phyloP scores from a whole-genome alignment of 2,888 invertebrate species.

The Molanna angustata region DNA sequence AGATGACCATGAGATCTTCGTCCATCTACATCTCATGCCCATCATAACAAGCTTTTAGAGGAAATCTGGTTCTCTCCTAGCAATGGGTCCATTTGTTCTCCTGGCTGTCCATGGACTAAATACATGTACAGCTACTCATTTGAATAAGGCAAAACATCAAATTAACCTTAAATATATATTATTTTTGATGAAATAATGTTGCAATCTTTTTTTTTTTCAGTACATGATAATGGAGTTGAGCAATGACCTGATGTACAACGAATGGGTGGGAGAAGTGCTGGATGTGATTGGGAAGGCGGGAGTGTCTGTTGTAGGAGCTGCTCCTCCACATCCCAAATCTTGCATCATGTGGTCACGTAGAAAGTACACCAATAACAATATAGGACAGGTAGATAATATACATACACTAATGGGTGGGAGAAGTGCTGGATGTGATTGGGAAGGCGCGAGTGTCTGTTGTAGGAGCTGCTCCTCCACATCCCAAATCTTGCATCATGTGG shows the following conservation, averaged over 20 bases:
- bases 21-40: too few relatives aligned
- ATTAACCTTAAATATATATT: too few relatives aligned
- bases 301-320: conserved; percentile 33
- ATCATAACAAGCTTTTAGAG: too few relatives aligned
- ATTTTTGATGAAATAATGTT: too few relatives aligned
- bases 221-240: conserved; percentile 47
- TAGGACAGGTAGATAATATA: conserved; percentile 37
- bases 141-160: too few relatives aligned
- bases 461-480: conserved; percentile 33
- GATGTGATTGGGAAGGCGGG: conserved; percentile 33
- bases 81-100: too few relatives aligned
- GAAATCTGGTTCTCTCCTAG: too few relatives aligned
- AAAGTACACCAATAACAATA: conserved; percentile 29
- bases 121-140: not conserved
- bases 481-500: conserved; percentile 41
- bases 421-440: not conserved
- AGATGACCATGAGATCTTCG: too few relatives aligned
- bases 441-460: conserved; percentile 36
- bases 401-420: conserved; percentile 38
- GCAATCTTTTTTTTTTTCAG: conserved; percentile 37
- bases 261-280: conserved; percentile 35
- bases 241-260: conserved; percentile 39
- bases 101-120: too few relatives aligned
- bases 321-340: conserved; percentile 35
- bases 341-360: conserved; percentile 41